phyloP scores from a whole-genome alignment of 2,113 vertebrate species.

The Picathartes gymnocephalus region DNA sequence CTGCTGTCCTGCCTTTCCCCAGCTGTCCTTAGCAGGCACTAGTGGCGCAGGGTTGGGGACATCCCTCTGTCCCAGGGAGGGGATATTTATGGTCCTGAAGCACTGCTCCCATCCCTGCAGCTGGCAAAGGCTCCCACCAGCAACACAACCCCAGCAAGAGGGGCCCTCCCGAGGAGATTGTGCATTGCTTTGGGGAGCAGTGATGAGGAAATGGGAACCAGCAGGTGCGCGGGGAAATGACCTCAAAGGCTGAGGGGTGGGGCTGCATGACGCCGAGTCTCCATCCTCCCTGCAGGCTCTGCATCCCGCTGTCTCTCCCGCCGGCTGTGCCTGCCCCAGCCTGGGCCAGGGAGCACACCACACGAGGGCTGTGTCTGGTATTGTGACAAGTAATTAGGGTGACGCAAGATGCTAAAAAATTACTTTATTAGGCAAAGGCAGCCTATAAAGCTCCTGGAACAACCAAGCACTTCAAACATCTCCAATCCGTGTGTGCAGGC shows the following conservation, averaged over 20 bases:
- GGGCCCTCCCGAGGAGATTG: background rate
- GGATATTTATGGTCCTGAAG: rapidly evolving
- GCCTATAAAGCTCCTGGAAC: constrained; percentile 59
- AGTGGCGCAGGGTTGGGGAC: background rate
- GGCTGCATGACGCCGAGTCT: background rate
- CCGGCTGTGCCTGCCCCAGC: background rate
- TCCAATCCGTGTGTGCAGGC: background rate
- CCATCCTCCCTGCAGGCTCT: background rate
- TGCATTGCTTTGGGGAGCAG: background rate
- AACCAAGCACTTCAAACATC: background rate
- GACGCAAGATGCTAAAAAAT: constrained; percentile 65
- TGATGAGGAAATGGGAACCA: background rate
- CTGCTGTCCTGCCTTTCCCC: background rate
- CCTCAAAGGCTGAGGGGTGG: background rate
- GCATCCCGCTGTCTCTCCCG: background rate
- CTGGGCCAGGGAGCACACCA: background rate
- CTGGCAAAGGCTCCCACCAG: background rate
- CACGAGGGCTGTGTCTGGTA: background rate
- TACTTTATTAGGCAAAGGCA: constrained; percentile 71
- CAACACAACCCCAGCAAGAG: rapidly evolving
- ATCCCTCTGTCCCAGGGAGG: background rate
- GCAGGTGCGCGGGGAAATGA: background rate
- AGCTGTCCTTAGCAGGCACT: background rate
- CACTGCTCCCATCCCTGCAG: background rate
- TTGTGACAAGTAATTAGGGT: constrained; percentile 70